Evolutionary conservation across 2,797 vertebrate genomes (phyloP), one percentile per base, ranked within the genome.

Genomic region (Moxostoma hubbsi): DNA sequence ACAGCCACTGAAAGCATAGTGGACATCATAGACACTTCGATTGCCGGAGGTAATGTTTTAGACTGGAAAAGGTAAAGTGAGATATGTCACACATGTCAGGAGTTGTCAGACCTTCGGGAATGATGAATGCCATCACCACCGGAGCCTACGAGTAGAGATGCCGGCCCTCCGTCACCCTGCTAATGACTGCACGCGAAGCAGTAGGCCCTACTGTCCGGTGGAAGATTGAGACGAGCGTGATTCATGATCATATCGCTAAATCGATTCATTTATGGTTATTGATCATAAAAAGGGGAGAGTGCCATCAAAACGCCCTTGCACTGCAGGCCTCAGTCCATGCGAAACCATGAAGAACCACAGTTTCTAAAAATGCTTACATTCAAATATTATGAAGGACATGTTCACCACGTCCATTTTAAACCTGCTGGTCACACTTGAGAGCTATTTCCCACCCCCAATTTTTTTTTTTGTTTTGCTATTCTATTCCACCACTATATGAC

Each of bases 21-120:
- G 68, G 76, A 79, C 76, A 72, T 70, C 76, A 64, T 47, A 63
- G 76, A 71, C 76, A 70, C 76, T 58, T 70, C 76, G 67, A 78
- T 71, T 71, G 76, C 76, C 76, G 61, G 61, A 80, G 78, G 78
- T 74, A 73, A 80, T 80, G 78, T 47, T 51, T 65, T 61, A 59
- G 70, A 65, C 72, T 57, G 64, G 9, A 57, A 64, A 57, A 75
- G 65, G 72, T 81, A 54, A 81, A 75, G 79, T 81, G 73, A 81
- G 73, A 81, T 71, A 57, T 81, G 79, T 81, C 79, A 70, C 59
- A 61, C 65, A 51, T 64, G 79, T 69, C 79, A 81, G 79, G 79
- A 68, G 64, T 75, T 81, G 79, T 75, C 79, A 81, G 63, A 76
- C 77, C 64, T 64, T 49, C 1, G 59, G 43, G 73, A 81, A 70